Evolutionary conservation across 2,888 invertebrate species (phyloP).

Genomic region (Platypus cylindrus): DNA sequence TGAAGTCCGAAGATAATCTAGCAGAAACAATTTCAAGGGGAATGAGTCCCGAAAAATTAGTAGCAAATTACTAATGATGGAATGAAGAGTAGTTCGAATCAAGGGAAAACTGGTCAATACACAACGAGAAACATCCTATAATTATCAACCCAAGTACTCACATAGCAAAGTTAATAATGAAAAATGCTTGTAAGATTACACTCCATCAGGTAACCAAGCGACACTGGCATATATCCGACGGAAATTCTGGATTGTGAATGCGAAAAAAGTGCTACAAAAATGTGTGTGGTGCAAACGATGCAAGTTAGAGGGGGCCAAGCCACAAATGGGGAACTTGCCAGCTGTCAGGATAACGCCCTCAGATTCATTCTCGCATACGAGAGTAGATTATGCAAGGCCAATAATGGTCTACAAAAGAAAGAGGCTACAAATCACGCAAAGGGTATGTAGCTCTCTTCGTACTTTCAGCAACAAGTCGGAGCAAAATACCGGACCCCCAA

Average conservation of each 20-base stretch:
- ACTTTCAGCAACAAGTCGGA: constrained; percentile 11
- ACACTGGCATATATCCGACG: constrained; percentile 3
- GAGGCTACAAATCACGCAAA: constrained; percentile 9
- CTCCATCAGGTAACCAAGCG: constrained; percentile 1
- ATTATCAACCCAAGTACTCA: too few relatives aligned
- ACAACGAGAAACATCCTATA: too few relatives aligned
- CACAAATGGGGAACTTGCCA: constrained; percentile 14
- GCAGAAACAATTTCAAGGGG: too few relatives aligned
- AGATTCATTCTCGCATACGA: too few relatives aligned
- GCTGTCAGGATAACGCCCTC: constrained; percentile 5
- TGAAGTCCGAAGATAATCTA: too few relatives aligned
- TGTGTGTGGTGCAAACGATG: constrained; percentile 12
- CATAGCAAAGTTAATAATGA: too few relatives aligned
- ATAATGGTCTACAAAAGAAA: constrained; percentile 9
- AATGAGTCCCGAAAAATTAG: too few relatives aligned
- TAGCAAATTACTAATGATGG: too few relatives aligned
- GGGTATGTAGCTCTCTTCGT: constrained; percentile 12
- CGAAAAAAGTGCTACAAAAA: constrained; percentile 6
- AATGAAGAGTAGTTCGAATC: too few relatives aligned
- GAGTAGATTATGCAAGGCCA: constrained; percentile 18
- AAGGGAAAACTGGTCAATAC: too few relatives aligned
- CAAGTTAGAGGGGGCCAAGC: constrained; percentile 4
- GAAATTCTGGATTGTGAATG: constrained; percentile 9
- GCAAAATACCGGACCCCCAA: too few relatives aligned
- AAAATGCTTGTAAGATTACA: too few relatives aligned